Percentiles rank a stretch among this genome's conserved stretches.
These are phyloP conservation scores for Pangasius mekongensis DNA, from an alignment of 2,797 vertebrate genomes.

Conservation along the genomic window DNA sequence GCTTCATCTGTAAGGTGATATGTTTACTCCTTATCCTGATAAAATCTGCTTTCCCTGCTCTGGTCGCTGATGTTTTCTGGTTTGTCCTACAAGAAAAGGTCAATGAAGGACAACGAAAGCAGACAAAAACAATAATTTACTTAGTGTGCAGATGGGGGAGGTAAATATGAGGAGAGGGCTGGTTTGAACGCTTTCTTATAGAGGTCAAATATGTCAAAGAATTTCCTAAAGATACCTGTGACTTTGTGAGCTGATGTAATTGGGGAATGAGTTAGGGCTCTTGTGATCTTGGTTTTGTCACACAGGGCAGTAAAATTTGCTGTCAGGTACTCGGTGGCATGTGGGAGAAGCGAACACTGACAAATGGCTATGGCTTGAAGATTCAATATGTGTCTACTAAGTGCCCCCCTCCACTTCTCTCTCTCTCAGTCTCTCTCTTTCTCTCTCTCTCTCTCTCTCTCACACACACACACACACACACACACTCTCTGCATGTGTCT, in stretches of 20 bases:
- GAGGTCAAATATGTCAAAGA: too few species aligned
- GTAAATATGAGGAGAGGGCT: neutral
- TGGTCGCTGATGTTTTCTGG: constrained; percentile 6
- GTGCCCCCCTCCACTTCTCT: neutral
- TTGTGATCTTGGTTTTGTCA: constrained; percentile 44
- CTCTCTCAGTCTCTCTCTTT: constrained; percentile 1
- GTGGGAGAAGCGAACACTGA: constrained; percentile 45
- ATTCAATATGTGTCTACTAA: constrained; percentile 53
- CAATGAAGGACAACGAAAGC: constrained; percentile 49
- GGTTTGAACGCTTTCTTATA: neutral
- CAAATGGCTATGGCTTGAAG: constrained; percentile 42
- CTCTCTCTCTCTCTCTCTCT: neutral
- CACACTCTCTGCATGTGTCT: neutral
- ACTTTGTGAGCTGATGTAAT: constrained; percentile 31
- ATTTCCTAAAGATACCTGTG: constrained; percentile 2
- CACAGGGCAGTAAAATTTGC: constrained; percentile 44
- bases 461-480: neutral
- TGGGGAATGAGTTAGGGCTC: constrained; percentile 22
- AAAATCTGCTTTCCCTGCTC: neutral
- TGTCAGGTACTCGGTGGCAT: constrained; percentile 48
- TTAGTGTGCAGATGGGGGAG: constrained; percentile 7
- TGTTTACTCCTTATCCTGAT: neutral
- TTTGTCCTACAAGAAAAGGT: constrained; percentile 48
- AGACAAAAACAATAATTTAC: constrained; percentile 47
- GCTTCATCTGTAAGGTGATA: neutral